These are phyloP conservation scores for Clarias gariepinus DNA, from an alignment of 2,113 vertebrate species.

Conservation along the genomic window DNA sequence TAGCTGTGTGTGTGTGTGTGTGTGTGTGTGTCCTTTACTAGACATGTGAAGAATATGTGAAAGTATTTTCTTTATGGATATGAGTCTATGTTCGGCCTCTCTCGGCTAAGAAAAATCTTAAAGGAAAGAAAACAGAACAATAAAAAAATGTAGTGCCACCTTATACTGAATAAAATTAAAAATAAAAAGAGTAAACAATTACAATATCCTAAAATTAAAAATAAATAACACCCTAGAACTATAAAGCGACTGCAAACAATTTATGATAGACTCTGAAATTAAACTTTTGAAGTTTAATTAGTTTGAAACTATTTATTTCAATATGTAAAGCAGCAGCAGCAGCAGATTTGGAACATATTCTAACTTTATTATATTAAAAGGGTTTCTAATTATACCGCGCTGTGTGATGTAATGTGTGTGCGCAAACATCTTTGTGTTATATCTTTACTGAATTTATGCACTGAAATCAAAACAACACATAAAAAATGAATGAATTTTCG, in stretches of 20 bases:
- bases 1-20: not conserved
- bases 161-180: not conserved
- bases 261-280: not conserved
- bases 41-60: not conserved
- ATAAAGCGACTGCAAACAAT: not conserved
- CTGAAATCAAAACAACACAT: too few species aligned
- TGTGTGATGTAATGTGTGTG: not conserved
- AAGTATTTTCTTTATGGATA: not conserved
- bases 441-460: too few species aligned
- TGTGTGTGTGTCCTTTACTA: not conserved
- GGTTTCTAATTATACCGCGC: not conserved
- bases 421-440: too few species aligned
- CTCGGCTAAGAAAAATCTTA: not conserved
- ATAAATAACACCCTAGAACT: not conserved
- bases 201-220: not conserved
- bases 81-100: not conserved
- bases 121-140: not conserved
- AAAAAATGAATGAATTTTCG: too few species aligned
- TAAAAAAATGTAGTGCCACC: not conserved
- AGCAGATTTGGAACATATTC: not conserved
- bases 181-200: not conserved
- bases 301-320: not conserved
- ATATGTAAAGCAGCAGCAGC: not conserved
- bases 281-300: not conserved
- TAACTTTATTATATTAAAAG: not conserved